phyloP scores from a whole-genome alignment of 2,113 vertebrate genomes.

The Eubucco bourcierii region DNA sequence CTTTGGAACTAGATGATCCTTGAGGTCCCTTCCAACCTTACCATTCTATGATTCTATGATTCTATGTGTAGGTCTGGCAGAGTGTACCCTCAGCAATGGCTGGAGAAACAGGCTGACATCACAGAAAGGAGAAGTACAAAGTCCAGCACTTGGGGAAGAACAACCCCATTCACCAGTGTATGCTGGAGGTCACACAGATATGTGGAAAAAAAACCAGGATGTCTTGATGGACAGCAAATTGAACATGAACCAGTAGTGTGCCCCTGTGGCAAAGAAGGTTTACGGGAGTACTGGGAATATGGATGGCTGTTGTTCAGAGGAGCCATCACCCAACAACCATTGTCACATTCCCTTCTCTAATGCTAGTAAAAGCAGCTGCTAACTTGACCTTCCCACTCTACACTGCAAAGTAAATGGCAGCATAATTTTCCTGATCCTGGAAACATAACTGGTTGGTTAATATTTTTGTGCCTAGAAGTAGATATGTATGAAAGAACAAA shows the following conservation, averaged over 20 bases:
- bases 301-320: background rate
- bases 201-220: background rate
- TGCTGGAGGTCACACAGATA: background rate
- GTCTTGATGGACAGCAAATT: background rate
- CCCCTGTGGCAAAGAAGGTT: background rate
- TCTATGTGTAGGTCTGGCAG: background rate
- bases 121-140: background rate
- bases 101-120: too few relatives aligned
- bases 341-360: background rate
- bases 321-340: background rate
- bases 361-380: background rate
- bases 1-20: too few relatives aligned
- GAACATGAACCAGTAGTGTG: background rate
- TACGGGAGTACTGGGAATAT: background rate
- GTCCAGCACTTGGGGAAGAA: background rate
- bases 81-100: background rate
- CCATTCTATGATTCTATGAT: too few relatives aligned
- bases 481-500: background rate
- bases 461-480: background rate
- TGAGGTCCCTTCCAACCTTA: too few relatives aligned
- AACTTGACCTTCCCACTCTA: background rate
- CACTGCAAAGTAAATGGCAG: background rate
- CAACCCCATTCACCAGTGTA: background rate
- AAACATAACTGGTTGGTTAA: background rate
- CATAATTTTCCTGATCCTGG: background rate